Evolutionary conservation across 2,797 vertebrate genomes (phyloP), one percentile per base, ranked within the genome.

Genomic region (Ptychadena robeensis): DNA sequence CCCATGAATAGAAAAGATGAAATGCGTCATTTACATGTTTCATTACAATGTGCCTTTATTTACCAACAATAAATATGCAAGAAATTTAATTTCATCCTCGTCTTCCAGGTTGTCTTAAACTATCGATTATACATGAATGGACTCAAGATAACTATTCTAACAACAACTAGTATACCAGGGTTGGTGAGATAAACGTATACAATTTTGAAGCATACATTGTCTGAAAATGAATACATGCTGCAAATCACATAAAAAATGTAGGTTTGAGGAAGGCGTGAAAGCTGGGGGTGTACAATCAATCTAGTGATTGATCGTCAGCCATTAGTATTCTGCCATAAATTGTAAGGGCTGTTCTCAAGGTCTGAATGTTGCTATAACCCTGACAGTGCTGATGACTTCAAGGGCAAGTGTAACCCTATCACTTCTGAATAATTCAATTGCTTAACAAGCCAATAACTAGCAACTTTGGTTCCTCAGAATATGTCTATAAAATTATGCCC

Each of bases 401-500:
- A 57, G 44, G 75, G 44, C 53, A n/a, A 44, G 34, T 65, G 57
- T 40, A 80, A 64, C 53, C 59, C 44, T 64, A 44, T 61, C 28
- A 25, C 27, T 40, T 18, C 37, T 80, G 59, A 80, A 80, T 80
- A 64, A 72, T 72, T 72, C 35, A 65, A 63, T 72, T 64, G 22
- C 79, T 65, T 14, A 61, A 68, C 31, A 57, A 57, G 30, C 67
- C 76, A 35, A 79, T 79, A 79, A 35, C 22, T 31, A 15, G 28
- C 53, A 48, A 48, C 25, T 53, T 64, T 44, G 28, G 31, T 64
- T 53, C 9, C 15, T 38, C 35, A 10, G 27, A 15, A 30, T 15
- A 7, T 66, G 48, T 32, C 38, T 11, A 18, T 32, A 32, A 59
- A 69, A n/a, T 53, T n/a, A 18, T 59, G 31, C 37, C 65, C 64